These are phyloP conservation scores for Strigamia transsilvanica DNA, from an alignment of 2,888 invertebrate species.

Conservation along the genomic window DNA sequence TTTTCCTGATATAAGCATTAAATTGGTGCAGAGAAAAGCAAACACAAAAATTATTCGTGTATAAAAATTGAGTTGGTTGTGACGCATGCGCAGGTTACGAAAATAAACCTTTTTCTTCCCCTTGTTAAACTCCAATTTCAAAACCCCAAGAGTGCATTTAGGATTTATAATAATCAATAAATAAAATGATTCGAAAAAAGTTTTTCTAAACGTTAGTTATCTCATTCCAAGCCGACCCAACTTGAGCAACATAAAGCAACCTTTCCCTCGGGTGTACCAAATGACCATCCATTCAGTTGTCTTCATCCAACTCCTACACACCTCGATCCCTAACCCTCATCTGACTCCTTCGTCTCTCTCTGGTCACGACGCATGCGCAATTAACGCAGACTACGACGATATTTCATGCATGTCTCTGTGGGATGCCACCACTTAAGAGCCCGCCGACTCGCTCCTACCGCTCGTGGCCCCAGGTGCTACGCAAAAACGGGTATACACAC, in stretches of 20 bases:
- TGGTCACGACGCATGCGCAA: conserved; percentile 41
- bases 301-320: conserved; percentile 39
- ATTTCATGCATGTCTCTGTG: conserved; percentile 35
- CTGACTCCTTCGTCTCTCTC: conserved; percentile 16
- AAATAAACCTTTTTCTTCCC: too few species aligned
- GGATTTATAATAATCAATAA: too few species aligned
- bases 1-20: too few species aligned
- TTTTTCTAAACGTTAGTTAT: not conserved
- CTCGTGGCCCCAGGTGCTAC: conserved; percentile 21
- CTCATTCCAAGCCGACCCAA: not conserved
- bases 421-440: conserved; percentile 38
- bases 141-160: too few species aligned
- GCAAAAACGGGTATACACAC: not conserved
- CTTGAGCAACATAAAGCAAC: not conserved
- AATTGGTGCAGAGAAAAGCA: too few species aligned
- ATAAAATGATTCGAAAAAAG: too few species aligned
- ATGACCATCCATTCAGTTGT: conserved; percentile 36
- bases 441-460: conserved; percentile 33
- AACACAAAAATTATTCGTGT: too few species aligned
- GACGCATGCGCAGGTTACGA: too few species aligned
- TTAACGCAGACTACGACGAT: conserved; percentile 23
- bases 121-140: too few species aligned
- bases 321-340: conserved; percentile 28
- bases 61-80: too few species aligned
- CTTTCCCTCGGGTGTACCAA: conserved; percentile 28